phyloP scores from a whole-genome alignment of 2,797 vertebrate genomes.

The Alosa sapidissima region DNA sequence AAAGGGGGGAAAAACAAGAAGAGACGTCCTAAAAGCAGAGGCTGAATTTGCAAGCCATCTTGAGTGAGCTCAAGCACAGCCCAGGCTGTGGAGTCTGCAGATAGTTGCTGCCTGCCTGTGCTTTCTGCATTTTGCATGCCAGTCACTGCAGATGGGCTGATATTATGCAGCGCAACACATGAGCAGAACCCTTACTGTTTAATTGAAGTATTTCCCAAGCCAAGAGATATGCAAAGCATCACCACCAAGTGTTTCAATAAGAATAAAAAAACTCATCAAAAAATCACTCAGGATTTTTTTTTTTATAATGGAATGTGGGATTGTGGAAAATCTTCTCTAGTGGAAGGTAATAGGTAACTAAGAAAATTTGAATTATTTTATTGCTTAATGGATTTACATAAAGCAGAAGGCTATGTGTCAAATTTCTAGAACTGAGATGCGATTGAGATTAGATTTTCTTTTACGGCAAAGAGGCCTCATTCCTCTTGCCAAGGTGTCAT shows the following conservation, averaged over 20 bases:
- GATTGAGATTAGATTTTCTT: background rate
- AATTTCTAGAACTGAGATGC: background rate
- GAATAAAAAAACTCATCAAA: background rate
- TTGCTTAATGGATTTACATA: background rate
- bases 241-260: background rate
- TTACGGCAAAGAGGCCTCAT: background rate
- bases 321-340: background rate
- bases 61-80: background rate
- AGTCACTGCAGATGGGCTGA: background rate
- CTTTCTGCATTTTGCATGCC: background rate
- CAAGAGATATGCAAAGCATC: background rate
- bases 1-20: background rate
- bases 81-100: background rate
- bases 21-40: background rate
- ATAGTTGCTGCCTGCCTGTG: background rate
- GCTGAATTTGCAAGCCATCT: background rate
- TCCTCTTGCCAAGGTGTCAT: conserved; percentile 1
- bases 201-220: background rate
- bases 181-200: background rate
- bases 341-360: background rate
- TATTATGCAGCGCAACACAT: background rate
- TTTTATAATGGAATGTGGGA: background rate
- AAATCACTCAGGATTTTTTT: background rate
- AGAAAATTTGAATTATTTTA: background rate
- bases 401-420: conserved; percentile 5